Evolutionary conservation across 2,113 vertebrate genomes (phyloP).

Genomic region (Kryptolebias marmoratus): DNA sequence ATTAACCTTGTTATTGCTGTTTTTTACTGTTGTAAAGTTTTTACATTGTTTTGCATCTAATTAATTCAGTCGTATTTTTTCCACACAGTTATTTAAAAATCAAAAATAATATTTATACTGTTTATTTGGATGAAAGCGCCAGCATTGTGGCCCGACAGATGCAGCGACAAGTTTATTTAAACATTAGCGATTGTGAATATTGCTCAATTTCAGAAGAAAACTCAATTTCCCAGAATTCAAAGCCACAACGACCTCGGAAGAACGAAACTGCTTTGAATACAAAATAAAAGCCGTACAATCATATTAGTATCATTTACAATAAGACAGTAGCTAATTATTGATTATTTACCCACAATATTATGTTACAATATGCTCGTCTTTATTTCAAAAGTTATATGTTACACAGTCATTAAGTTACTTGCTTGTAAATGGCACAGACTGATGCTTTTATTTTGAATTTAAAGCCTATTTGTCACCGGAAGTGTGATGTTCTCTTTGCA

Average conservation of each 20-base stretch:
- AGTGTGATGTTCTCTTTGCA: not conserved
- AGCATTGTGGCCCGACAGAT: no score
- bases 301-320: not conserved
- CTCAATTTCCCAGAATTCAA: slow-evolving; percentile 45
- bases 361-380: not conserved
- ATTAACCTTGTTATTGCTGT: no score
- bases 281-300: not conserved
- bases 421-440: not conserved
- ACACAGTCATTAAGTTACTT: not conserved
- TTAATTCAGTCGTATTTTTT: not conserved
- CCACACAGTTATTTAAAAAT: no score
- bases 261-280: not conserved
- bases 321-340: not conserved
- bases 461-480: slow-evolving; percentile 3
- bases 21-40: no score
- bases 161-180: no score
- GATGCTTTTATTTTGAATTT: slow-evolving; percentile 10
- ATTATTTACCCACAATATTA: not conserved
- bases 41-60: no score
- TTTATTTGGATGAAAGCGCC: no score
- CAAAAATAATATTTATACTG: no score
- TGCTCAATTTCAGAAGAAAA: slow-evolving; percentile 2
- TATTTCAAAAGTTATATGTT: not conserved
- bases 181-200: slow-evolving; percentile 42
- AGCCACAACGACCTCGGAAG: slow-evolving; percentile 3